Conservation (phyloP, 1,140 invertebrate species). For the Antheraea pernyi region DNA sequence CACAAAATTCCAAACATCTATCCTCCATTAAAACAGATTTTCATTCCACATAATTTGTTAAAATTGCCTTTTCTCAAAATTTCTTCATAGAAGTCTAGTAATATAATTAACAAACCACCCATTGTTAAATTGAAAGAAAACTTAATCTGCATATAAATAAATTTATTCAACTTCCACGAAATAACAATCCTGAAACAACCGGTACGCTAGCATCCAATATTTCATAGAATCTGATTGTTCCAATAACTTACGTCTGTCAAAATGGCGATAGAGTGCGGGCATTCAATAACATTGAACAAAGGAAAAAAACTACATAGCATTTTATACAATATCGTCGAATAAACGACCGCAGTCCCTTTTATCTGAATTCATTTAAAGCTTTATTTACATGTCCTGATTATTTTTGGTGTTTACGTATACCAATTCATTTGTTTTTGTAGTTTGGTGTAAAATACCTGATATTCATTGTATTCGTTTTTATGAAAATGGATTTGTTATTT, state of each 20-base stretch:
- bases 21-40: too few relatives aligned
- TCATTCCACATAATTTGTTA: too few relatives aligned
- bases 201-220: conserved; percentile 33
- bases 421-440: background rate
- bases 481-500: too few relatives aligned
- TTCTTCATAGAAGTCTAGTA: background rate
- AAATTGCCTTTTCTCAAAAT: too few relatives aligned
- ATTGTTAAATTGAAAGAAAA: background rate
- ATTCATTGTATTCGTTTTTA: too few relatives aligned
- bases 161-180: conserved; percentile 6
- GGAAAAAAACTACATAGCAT: background rate
- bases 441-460: too few relatives aligned
- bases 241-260: conserved; percentile 47
- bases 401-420: conserved; percentile 9
- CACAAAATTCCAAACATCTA: too few relatives aligned
- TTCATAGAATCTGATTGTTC: conserved; percentile 36
- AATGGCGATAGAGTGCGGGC: conserved; percentile 30
- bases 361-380: conserved; percentile 26
- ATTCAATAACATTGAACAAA: conserved; percentile 28
- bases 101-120: background rate
- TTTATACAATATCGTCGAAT: conserved; percentile 22
- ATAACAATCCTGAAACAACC: conserved; percentile 14
- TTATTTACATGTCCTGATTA: conserved; percentile 31
- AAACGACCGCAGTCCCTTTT: conserved; percentile 18
- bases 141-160: background rate